phyloP scores from a whole-genome alignment of 2,888 invertebrate genomes.

The Azorinus chamasolen region DNA sequence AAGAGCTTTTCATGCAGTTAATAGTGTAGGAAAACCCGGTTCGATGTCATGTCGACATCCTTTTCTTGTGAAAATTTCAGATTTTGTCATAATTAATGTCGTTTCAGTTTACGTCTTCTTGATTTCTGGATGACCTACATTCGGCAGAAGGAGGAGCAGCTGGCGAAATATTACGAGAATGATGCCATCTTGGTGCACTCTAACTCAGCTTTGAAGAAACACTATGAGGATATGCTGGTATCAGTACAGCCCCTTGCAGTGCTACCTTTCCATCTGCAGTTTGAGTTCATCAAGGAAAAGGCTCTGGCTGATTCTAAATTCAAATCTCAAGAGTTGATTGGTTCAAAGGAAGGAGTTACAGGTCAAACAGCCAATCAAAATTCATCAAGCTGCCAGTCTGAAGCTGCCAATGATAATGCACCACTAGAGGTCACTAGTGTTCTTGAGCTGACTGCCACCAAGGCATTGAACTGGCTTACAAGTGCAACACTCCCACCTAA shows the following conservation, averaged over 20 bases:
- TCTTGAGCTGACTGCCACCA: constrained; percentile 58
- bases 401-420: constrained; percentile 37
- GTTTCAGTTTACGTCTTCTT: constrained; percentile 92
- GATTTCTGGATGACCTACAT: constrained; percentile 96
- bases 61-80: no score
- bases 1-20: no score
- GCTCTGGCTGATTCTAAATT: constrained; percentile 58
- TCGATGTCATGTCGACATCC: no score
- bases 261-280: constrained; percentile 93
- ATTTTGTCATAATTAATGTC: no score
- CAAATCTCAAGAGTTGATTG: constrained; percentile 54
- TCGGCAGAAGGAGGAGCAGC: constrained; percentile 93
- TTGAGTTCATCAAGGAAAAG: constrained; percentile 69
- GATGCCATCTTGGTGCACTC: constrained; percentile 91
- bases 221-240: constrained; percentile 91
- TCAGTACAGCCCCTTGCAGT: constrained; percentile 93
- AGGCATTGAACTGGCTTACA: constrained; percentile 60
- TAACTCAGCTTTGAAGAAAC: constrained; percentile 88
- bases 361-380: constrained; percentile 51
- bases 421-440: constrained; percentile 45
- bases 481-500: constrained; percentile 52
- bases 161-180: constrained; percentile 93
- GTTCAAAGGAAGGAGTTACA: constrained; percentile 42
- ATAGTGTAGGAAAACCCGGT: no score
- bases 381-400: constrained; percentile 19